phyloP scores from a whole-genome alignment of 2,113 vertebrate genomes.

The Austrofundulus limnaeus region DNA sequence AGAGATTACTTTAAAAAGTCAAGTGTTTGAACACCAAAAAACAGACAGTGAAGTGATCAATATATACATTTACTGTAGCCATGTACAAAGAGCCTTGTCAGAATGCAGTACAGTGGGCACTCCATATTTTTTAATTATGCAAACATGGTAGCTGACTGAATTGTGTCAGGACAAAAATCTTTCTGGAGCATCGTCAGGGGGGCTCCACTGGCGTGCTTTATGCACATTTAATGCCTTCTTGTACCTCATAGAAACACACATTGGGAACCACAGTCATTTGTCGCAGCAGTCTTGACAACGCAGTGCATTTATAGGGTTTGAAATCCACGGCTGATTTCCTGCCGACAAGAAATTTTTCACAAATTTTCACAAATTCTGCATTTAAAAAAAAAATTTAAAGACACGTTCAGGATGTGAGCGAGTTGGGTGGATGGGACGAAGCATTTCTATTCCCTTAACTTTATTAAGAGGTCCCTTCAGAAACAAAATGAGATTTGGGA shows the following conservation, averaged over 20 bases:
- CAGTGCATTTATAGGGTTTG: constrained; percentile 28
- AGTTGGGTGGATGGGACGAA: constrained; percentile 24
- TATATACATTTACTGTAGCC: constrained; percentile 65
- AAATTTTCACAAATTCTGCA: background rate
- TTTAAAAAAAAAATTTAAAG: too few relatives aligned
- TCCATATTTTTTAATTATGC: constrained; percentile 19
- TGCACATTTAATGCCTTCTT: constrained; percentile 11
- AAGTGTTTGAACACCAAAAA: constrained; percentile 51
- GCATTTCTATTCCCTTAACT: constrained; percentile 2
- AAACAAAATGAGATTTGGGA: constrained; percentile 22
- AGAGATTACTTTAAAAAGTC: constrained; percentile 56
- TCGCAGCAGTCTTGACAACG: constrained; percentile 17
- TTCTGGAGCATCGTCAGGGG: constrained; percentile 18
- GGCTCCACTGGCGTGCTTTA: constrained; percentile 13
- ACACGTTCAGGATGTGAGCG: constrained; percentile 19
- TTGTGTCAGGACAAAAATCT: constrained; percentile 22
- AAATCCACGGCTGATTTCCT: background rate
- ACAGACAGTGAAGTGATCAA: constrained; percentile 54
- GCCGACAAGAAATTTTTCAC: background rate
- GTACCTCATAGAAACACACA: constrained; percentile 7
- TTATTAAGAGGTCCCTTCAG: constrained; percentile 11
- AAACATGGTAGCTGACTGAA: constrained; percentile 26
- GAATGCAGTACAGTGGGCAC: constrained; percentile 59
- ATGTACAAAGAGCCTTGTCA: constrained; percentile 61
- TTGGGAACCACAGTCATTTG: constrained; percentile 9